These are phyloP conservation scores for Nasonia oneida DNA, from an alignment of 2,888 invertebrate genomes.

Conservation along the genomic window DNA sequence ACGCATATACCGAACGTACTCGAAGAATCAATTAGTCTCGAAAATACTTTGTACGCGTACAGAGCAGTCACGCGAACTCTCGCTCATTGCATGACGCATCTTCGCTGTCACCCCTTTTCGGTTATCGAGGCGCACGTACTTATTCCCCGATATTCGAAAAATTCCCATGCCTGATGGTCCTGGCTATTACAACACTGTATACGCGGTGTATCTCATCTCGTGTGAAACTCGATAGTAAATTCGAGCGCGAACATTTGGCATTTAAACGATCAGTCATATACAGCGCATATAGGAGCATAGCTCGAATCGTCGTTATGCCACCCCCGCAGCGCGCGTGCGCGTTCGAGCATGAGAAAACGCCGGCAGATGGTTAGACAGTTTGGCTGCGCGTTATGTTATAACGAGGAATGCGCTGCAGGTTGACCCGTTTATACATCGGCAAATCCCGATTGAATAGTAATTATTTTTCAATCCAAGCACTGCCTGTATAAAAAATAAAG, in stretches of 20 bases:
- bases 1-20: not conserved
- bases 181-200: not conserved
- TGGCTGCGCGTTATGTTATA: not conserved
- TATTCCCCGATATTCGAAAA: not conserved
- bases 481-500: not conserved
- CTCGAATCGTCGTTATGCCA: slow-evolving; percentile 3
- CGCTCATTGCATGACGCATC: not conserved
- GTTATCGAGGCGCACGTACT: not conserved
- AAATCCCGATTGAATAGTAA: slow-evolving; percentile 21
- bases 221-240: not conserved
- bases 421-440: slow-evolving; percentile 2
- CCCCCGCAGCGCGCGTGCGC: slow-evolving; percentile 18
- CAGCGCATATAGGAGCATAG: not conserved
- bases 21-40: not conserved
- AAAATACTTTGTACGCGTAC: not conserved
- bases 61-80: not conserved
- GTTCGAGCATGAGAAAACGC: slow-evolving; percentile 45
- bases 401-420: slow-evolving; percentile 32
- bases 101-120: not conserved
- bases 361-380: slow-evolving; percentile 39
- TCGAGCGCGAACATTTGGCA: not conserved
- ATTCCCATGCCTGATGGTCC: slow-evolving; percentile 2
- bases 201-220: not conserved
- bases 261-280: slow-evolving; percentile 31
- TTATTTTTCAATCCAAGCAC: not conserved